These are phyloP conservation scores for Latheticus oryzae DNA, from an alignment of 2,888 invertebrate genomes.

Conservation along the genomic window DNA sequence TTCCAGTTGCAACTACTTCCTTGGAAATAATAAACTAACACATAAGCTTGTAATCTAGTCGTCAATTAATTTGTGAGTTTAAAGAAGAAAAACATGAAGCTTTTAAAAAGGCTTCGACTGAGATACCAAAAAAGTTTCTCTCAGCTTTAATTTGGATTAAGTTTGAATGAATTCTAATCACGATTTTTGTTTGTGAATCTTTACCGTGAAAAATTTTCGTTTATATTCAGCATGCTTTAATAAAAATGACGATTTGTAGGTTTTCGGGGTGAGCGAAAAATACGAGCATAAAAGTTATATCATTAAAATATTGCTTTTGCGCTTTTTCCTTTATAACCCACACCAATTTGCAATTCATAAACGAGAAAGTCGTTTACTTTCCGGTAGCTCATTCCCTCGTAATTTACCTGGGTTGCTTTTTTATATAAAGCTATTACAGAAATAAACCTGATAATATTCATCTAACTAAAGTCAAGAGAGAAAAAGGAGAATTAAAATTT, in stretches of 20 bases:
- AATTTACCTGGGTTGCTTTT: slow-evolving; percentile 31
- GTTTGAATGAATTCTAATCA: too few species aligned
- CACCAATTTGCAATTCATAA: slow-evolving; percentile 38
- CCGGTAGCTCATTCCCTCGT: slow-evolving; percentile 22
- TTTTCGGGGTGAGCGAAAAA: slow-evolving; percentile 19
- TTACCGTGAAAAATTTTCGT: slow-evolving; percentile 8
- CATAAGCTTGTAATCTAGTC: too few species aligned
- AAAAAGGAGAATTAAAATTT: slow-evolving; percentile 22
- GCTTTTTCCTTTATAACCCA: slow-evolving; percentile 25
- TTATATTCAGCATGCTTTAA: slow-evolving; percentile 14
- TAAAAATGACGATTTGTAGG: slow-evolving; percentile 29
- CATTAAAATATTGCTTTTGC: slow-evolving; percentile 37
- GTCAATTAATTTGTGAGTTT: too few species aligned
- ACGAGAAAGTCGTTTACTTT: slow-evolving; percentile 28
- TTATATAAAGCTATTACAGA: slow-evolving; percentile 23
- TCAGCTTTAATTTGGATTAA: too few species aligned
- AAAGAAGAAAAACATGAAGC: too few species aligned
- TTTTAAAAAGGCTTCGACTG: too few species aligned
- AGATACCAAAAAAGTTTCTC: too few species aligned
- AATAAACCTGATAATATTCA: slow-evolving; percentile 34
- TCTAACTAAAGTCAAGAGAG: slow-evolving; percentile 11
- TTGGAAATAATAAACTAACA: too few species aligned
- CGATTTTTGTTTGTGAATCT: too few species aligned
- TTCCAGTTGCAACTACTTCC: too few species aligned
- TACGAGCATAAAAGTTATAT: slow-evolving; percentile 35